These are phyloP conservation scores for Acanthurus leucopareius DNA, from an alignment of 2,797 vertebrate species.

Conservation along the genomic window DNA sequence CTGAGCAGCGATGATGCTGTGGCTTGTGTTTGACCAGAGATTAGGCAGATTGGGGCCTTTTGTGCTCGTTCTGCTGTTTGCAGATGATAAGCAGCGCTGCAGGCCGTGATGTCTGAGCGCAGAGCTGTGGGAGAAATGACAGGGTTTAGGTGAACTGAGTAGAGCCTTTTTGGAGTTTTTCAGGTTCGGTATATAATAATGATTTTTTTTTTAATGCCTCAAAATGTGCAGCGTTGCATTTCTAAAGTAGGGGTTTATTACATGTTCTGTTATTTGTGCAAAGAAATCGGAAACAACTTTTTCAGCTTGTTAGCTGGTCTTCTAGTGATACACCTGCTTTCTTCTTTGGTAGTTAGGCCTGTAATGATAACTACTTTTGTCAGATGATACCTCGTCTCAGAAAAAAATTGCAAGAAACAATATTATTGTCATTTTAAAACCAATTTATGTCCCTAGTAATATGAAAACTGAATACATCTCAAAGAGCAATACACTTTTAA, in stretches of 20 bases:
- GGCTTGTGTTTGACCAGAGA: slow-evolving; percentile 84
- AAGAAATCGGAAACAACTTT: background rate
- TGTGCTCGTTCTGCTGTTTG: slow-evolving; percentile 82
- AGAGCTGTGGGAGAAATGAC: slow-evolving; percentile 33
- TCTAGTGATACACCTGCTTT: too few species aligned
- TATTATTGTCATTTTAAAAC: too few species aligned
- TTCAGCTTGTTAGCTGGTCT: background rate
- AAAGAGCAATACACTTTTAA: too few species aligned
- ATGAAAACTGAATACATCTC: too few species aligned
- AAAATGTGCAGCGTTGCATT: background rate
- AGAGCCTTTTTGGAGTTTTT: background rate
- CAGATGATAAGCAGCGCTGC: slow-evolving; percentile 79
- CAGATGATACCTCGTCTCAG: too few species aligned
- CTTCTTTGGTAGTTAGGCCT: too few species aligned
- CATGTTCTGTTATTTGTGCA: background rate
- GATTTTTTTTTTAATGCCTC: background rate
- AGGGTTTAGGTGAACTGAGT: slow-evolving; percentile 39
- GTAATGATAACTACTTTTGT: too few species aligned
- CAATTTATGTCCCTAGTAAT: too few species aligned
- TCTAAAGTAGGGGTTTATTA: background rate
- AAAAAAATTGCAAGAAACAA: too few species aligned
- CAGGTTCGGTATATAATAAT: background rate
- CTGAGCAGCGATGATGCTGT: slow-evolving; percentile 65
- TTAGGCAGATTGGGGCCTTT: slow-evolving; percentile 80
- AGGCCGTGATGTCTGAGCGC: slow-evolving; percentile 46